A percentile compares a stretch with the other conserved stretches of the same genome.
Conservation (phyloP, 2,113 vertebrate species). For the Nothocercus julius region DNA sequence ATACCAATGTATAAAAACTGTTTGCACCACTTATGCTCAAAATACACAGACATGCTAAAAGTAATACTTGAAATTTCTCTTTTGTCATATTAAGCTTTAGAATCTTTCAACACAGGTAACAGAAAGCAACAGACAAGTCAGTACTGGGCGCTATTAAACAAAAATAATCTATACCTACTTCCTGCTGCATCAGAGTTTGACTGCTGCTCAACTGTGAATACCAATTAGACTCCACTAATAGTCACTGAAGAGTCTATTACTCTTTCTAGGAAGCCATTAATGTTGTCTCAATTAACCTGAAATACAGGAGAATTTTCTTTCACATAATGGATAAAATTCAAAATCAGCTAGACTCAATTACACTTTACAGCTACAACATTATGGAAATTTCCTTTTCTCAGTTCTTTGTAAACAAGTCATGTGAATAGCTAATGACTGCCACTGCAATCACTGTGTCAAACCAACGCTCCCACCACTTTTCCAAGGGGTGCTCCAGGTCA, state of each 20-base stretch:
- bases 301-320: background rate
- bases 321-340: background rate
- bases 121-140: background rate
- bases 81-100: background rate
- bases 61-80: background rate
- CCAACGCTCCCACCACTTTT: background rate
- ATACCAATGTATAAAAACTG: background rate
- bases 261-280: background rate
- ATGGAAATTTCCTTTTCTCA: background rate
- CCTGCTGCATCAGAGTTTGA: background rate
- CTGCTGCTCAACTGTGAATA: background rate
- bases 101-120: background rate
- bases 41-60: background rate
- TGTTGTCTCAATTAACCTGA: background rate
- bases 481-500: background rate
- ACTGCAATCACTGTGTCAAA: background rate
- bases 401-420: background rate
- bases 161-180: background rate
- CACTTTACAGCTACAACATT: background rate
- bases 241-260: background rate
- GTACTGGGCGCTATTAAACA: background rate
- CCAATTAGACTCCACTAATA: background rate
- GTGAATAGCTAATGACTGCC: background rate
- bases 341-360: background rate
- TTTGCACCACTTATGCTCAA: background rate